phyloP scores from a whole-genome alignment of 2,888 invertebrate genomes.

The Nomada fabriciana region DNA sequence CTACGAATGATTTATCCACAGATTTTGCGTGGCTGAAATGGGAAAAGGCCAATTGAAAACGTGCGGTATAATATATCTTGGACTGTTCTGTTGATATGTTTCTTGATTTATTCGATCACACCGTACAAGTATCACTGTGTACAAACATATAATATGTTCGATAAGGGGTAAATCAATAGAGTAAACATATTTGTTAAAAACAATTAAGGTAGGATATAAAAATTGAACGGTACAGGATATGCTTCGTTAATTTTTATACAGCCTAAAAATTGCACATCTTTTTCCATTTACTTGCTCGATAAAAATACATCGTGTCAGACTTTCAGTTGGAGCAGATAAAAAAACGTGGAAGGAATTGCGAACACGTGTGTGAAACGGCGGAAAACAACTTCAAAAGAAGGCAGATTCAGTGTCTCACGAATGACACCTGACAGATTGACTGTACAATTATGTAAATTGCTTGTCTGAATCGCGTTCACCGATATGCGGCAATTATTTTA shows the following conservation, averaged over 20 bases:
- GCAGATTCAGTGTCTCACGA: conserved; percentile 41
- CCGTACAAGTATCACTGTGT: no score
- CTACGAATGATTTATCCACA: conserved; percentile 39
- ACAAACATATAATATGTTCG: no score
- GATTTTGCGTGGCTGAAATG: conserved; percentile 5
- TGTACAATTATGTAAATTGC: conserved; percentile 61
- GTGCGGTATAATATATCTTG: not conserved
- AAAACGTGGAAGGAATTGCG: conserved; percentile 1
- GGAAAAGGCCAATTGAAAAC: not conserved
- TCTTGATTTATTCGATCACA: no score
- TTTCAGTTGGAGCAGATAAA: not conserved
- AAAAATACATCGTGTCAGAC: not conserved
- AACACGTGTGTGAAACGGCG: not conserved
- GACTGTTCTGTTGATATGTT: not conserved
- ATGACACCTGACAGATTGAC: conserved; percentile 52
- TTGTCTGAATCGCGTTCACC: conserved; percentile 24
- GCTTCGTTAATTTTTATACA: no score
- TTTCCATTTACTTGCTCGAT: not conserved
- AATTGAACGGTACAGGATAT: no score
- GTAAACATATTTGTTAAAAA: no score
- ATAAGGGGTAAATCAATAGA: not conserved
- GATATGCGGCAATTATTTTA: conserved; percentile 50
- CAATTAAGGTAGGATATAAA: no score
- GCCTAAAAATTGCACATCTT: not conserved
- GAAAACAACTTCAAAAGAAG: conserved; percentile 25